A percentile compares a stretch with the other conserved stretches of the same genome.
These are phyloP conservation scores for Phocoena phocoena DNA, from an alignment of 2,113 vertebrate genomes.

Conservation along the genomic window DNA sequence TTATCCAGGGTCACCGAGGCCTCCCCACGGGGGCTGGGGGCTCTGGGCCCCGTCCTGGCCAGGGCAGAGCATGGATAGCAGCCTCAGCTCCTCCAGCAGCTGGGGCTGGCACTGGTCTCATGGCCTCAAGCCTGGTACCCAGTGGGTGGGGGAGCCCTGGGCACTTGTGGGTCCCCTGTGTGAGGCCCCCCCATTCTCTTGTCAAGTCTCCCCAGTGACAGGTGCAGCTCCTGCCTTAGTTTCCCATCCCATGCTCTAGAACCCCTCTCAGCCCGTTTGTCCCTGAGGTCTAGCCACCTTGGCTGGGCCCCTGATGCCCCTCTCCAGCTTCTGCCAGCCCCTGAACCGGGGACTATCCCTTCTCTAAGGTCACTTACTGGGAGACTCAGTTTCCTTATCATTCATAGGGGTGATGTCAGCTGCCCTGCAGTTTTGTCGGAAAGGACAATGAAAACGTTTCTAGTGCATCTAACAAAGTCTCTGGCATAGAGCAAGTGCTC, in stretches of 20 bases:
- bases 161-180: not conserved
- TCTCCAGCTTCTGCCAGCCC: not conserved
- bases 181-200: not conserved
- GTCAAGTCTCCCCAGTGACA: not conserved
- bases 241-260: not conserved
- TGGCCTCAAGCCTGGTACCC: not conserved
- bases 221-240: not conserved
- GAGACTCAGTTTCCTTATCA: not conserved
- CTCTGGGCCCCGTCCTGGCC: not conserved
- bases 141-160: not conserved
- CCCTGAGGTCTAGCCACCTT: not conserved
- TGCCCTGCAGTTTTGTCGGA: not conserved
- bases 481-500: too few species aligned
- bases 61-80: too few species aligned
- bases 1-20: not conserved
- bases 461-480: not conserved
- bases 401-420: not conserved
- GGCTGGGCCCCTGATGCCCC: not conserved
- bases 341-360: not conserved
- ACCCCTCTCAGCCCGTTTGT: not conserved
- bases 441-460: not conserved
- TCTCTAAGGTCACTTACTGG: not conserved
- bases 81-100: rapidly evolving
- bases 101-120: not conserved
- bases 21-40: not conserved